Percentiles rank a stretch among this genome's conserved stretches.
Evolutionary conservation across 2,113 vertebrate species (phyloP).

Genomic region (Morone saxatilis): DNA sequence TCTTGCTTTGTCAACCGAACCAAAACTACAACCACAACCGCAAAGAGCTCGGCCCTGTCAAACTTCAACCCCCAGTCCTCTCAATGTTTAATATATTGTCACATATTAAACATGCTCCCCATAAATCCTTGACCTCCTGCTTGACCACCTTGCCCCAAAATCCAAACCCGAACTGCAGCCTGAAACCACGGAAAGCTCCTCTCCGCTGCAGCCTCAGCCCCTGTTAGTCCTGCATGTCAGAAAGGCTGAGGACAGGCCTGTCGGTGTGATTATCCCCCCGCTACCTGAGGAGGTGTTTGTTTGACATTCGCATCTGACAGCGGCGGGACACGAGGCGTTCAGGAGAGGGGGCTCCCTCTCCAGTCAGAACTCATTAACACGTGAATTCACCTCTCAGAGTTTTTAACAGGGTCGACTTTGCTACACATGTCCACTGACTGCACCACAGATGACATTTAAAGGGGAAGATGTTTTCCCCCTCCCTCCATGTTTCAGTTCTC

Average conservation of each 20-base stretch:
- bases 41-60: constrained; percentile 13
- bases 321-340: constrained; percentile 82
- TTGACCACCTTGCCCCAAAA: constrained; percentile 40
- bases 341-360: constrained; percentile 79
- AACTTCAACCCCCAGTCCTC: not conserved
- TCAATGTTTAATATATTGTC: not conserved
- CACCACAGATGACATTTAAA: constrained; percentile 76
- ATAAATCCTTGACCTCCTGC: constrained; percentile 21
- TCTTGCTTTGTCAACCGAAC: constrained; percentile 31
- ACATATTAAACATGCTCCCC: not conserved
- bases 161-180: constrained; percentile 11
- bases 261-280: constrained; percentile 87
- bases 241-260: constrained; percentile 88
- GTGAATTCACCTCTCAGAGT: constrained; percentile 83
- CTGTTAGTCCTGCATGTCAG: constrained; percentile 70
- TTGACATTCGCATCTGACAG: constrained; percentile 90
- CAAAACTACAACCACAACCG: constrained; percentile 29
- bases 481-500: constrained; percentile 54
- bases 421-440: constrained; percentile 79
- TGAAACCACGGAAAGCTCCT: not conserved
- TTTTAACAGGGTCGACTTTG: constrained; percentile 66
- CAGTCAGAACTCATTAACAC: constrained; percentile 88
- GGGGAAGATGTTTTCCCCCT: constrained; percentile 30
- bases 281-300: constrained; percentile 91
- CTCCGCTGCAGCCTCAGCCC: constrained; percentile 4